Percentiles rank a stretch among this genome's conserved stretches.
These are phyloP conservation scores for Lysandra bellargus DNA, from an alignment of 2,888 invertebrate genomes.

Conservation along the genomic window DNA sequence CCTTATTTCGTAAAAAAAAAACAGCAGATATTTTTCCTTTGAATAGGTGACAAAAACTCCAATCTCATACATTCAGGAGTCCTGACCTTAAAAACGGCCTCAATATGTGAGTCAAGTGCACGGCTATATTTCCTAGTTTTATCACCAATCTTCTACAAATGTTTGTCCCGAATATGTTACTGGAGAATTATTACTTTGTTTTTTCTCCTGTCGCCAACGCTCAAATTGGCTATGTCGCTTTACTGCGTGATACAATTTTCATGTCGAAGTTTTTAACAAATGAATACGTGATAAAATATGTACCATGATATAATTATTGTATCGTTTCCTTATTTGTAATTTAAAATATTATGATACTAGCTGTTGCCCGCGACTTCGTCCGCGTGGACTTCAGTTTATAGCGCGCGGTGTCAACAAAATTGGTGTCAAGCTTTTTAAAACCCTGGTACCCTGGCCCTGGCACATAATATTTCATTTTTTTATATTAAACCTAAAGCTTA, in stretches of 20 bases:
- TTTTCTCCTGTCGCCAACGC: conserved; percentile 44
- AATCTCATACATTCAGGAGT: not conserved
- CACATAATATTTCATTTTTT: too few relatives aligned
- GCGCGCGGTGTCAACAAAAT: too few relatives aligned
- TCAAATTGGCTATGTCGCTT: not conserved
- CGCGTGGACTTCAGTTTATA: too few relatives aligned
- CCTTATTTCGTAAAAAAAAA: too few relatives aligned
- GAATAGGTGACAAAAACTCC: conserved; percentile 9
- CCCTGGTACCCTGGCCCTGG: too few relatives aligned
- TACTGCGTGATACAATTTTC: not conserved
- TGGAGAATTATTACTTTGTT: conserved; percentile 61
- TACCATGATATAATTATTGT: too few relatives aligned
- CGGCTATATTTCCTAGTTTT: conserved; percentile 9
- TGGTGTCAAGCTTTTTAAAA: too few relatives aligned
- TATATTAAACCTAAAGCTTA: too few relatives aligned
- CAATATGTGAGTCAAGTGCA: conserved; percentile 4
- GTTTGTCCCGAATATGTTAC: conserved; percentile 48
- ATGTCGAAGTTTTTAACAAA: not conserved
- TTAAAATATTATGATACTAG: too few relatives aligned
- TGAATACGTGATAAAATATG: not conserved
- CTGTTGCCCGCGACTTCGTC: too few relatives aligned
- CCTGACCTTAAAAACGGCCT: conserved; percentile 10
- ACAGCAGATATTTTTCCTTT: not conserved
- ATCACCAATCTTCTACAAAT: conserved; percentile 38
- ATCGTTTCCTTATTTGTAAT: too few relatives aligned